Base-by-base conservation (phyloP, 2,113 vertebrate species). In the Carassius carassius region DNA sequence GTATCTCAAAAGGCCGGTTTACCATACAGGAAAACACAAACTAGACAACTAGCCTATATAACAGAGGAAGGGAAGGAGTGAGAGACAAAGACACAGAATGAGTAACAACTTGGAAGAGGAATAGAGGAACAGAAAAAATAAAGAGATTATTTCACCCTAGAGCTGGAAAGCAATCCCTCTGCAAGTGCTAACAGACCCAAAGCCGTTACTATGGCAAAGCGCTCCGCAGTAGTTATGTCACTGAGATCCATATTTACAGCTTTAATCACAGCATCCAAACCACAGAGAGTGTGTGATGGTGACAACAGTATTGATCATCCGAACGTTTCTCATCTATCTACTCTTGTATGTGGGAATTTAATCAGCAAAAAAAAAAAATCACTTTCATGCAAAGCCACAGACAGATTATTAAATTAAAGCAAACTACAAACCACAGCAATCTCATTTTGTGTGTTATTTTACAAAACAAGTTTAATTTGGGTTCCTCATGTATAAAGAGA, bases 191-290 rank as follows among this genome's bases (percentile, higher is more conserved):
- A 35, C 10, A 65, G 25, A 65, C 62, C 51, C 9, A 21, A 16
- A 69, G 23, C 44, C 41, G 60, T 84, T 84, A 75, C 86, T 87
- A 84, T 84, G 75, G 76, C 54, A 74, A 84, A 29, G 54, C 23
- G 25, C 32, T 60, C 76, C 21, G 12, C 54, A 41, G 56, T 35
- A 29, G 63, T 81, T 69, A 69, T 69, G 44, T 81, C 62, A 81
- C 17, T 3, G 14, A 54, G 41, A 84, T 84, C 56, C 56, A 80
- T 84, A 84, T 86, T 80, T 79, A 65, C 7, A 4, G 3, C 37
- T 79, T 79, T 67, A 67, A 17, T 69, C 16, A 69, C 44, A 69
- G 23, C 62, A 81, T 81, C 25, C 23, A 12, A 81, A 69, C 16
- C 41, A 32, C 44, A 69, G 44, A 32, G 62, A 67, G 14, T 17